phyloP scores from a whole-genome alignment of 2,888 invertebrate species.

The Drosophila atripex region DNA sequence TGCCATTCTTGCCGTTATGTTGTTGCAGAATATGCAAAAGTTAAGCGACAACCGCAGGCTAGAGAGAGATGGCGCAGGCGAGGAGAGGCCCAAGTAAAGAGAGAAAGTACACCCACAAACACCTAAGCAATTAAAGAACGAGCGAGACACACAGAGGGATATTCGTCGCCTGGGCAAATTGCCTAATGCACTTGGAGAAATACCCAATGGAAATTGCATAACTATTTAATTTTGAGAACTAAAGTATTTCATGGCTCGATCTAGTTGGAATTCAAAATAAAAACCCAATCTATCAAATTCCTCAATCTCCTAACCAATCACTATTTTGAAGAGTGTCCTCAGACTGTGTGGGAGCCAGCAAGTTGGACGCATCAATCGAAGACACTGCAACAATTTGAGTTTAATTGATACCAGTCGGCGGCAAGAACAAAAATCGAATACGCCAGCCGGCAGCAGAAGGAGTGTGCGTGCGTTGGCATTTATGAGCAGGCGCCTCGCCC shows the following conservation, averaged over 20 bases:
- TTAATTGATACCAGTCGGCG: slow-evolving; percentile 71
- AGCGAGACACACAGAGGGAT: slow-evolving; percentile 8
- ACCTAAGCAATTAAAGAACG: slow-evolving; percentile 62
- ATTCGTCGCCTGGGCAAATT: slow-evolving; percentile 35
- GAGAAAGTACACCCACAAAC: slow-evolving; percentile 18
- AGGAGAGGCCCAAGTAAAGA: not conserved
- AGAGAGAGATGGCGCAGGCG: not conserved
- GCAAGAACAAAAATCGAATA: slow-evolving; percentile 31
- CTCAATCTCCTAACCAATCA: too few species aligned
- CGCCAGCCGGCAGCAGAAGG: slow-evolving; percentile 20
- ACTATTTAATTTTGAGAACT: not conserved
- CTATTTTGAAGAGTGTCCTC: not conserved
- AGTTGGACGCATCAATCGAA: slow-evolving; percentile 55
- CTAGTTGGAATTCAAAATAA: not conserved
- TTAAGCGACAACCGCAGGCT: slow-evolving; percentile 45
- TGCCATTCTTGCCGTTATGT: slow-evolving; percentile 43
- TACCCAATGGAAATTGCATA: not conserved
- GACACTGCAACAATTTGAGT: slow-evolving; percentile 68
- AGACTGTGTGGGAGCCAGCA: not conserved
- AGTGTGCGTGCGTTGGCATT: slow-evolving; percentile 47
- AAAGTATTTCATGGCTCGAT: not conserved
- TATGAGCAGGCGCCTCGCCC: slow-evolving; percentile 28
- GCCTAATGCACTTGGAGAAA: not conserved
- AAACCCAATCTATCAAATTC: too few species aligned
- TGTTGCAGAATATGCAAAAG: slow-evolving; percentile 56